Evolutionary conservation across 2,888 invertebrate genomes (phyloP).

Genomic region (Mystacides longicornis): DNA sequence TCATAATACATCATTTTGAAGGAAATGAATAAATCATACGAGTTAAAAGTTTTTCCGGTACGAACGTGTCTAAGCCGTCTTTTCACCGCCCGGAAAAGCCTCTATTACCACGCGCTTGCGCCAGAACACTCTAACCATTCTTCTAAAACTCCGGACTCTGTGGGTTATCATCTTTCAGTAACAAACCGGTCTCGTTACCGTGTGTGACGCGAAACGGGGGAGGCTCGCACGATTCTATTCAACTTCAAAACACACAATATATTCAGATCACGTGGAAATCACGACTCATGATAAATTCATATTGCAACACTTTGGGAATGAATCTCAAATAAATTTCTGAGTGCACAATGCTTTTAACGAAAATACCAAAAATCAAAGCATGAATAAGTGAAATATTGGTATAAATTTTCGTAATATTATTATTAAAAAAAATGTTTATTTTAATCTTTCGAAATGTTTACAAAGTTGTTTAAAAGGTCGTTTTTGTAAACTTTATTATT

Average conservation of each 20-base stretch:
- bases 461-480: too few species aligned
- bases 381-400: too few species aligned
- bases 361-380: too few species aligned
- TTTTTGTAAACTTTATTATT: too few species aligned
- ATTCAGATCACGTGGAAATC: not conserved
- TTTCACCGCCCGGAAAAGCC: conserved; percentile 1
- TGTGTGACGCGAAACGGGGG: not conserved
- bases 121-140: not conserved
- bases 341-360: too few species aligned
- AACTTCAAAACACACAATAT: too few species aligned
- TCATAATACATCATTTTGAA: conserved; percentile 2
- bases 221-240: not conserved
- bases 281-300: not conserved
- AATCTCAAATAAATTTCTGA: too few species aligned
- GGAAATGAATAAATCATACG: conserved; percentile 1
- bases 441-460: too few species aligned
- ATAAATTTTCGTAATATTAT: too few species aligned
- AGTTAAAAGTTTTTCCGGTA: not conserved
- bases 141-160: too few species aligned
- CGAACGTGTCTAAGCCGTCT: not conserved
- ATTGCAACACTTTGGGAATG: too few species aligned
- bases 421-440: too few species aligned
- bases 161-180: not conserved
- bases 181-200: not conserved
- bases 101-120: not conserved